Evolutionary conservation across 2,797 vertebrate species (phyloP), one percentile per base, ranked within the genome.

Genomic region (Carduelis carduelis): DNA sequence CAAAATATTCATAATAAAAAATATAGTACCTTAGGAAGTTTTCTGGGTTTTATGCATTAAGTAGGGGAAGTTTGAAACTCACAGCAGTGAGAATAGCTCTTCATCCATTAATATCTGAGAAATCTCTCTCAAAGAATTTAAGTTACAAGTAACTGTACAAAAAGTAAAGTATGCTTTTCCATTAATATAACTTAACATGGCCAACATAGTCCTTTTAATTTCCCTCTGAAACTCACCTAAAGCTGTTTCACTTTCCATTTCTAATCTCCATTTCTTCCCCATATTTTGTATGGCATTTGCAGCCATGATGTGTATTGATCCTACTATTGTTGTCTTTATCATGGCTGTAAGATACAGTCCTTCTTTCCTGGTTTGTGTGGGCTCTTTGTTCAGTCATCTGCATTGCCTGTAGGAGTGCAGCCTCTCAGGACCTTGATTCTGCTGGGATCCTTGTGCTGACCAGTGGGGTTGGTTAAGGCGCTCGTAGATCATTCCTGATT

Each of bases 1-100:
- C 59, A 89, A 68, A 95, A 75, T 92, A 96, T 75, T 94, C 9
- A 15, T 93, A 69, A 75, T 63, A 82, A 94, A 75, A 96, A 66
- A 53, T 21, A 1, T 50, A 77, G 46, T 72, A 61, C 76, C 60
- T 90, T 79, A 22, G 39, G 23, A 89, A 53, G 44, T 80, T 57
- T 82, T 79, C 21, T 75, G 24, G n/a, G 17, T 16, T 79, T 89
- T 59, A 0, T n/a, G 34, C 4, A 9, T 63, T 46, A 92, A 43
- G 22, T 28, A 55, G 32, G 52, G 76, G 26, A 88, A 34, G 21
- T 41, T 57, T 1, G 0, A 50, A 59, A 52, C 32, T 79, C 63
- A 59, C 2, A 65, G 56, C 34, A 50, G 39, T 85, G 43, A 83
- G 41, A 35, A 20, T 57, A 80, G 47, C 65, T 32, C 14, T 8